Conservation (phyloP, 2,888 invertebrate genomes). For the Melinaea marsaeus region DNA sequence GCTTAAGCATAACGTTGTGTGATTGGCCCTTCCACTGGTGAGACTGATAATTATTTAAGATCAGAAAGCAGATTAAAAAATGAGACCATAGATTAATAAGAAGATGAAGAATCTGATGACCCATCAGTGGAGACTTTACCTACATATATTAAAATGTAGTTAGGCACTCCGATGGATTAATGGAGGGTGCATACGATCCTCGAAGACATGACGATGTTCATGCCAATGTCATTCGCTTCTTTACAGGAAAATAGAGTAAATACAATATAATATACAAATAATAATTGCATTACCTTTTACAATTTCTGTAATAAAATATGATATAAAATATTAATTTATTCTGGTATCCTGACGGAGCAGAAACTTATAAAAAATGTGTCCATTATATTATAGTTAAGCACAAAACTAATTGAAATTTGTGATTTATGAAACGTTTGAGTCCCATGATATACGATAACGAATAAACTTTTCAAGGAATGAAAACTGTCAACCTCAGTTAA, state of each 20-base stretch:
- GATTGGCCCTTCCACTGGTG: slow-evolving; percentile 48
- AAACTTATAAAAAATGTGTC: background rate
- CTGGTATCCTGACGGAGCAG: too few relatives aligned
- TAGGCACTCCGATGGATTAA: slow-evolving; percentile 53
- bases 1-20: slow-evolving; percentile 61
- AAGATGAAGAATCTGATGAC: slow-evolving; percentile 40
- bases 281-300: too few relatives aligned
- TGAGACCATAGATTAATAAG: slow-evolving; percentile 50
- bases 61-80: slow-evolving; percentile 38
- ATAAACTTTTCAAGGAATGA: slow-evolving; percentile 22
- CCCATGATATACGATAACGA: slow-evolving; percentile 10
- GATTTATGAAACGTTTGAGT: too few relatives aligned
- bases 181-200: slow-evolving; percentile 66
- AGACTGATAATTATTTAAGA: slow-evolving; percentile 37
- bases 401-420: background rate
- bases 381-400: background rate
- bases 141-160: slow-evolving; percentile 51
- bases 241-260: background rate
- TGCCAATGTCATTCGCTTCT: slow-evolving; percentile 47
- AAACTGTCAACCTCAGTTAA: slow-evolving; percentile 28
- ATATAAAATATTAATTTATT: background rate
- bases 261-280: background rate
- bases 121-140: slow-evolving; percentile 46
- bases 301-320: background rate
- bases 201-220: slow-evolving; percentile 63